Percentiles rank a stretch among this genome's conserved stretches.
Evolutionary conservation across 2,113 vertebrate genomes (phyloP).

Genomic region (Xiphophorus couchianus): DNA sequence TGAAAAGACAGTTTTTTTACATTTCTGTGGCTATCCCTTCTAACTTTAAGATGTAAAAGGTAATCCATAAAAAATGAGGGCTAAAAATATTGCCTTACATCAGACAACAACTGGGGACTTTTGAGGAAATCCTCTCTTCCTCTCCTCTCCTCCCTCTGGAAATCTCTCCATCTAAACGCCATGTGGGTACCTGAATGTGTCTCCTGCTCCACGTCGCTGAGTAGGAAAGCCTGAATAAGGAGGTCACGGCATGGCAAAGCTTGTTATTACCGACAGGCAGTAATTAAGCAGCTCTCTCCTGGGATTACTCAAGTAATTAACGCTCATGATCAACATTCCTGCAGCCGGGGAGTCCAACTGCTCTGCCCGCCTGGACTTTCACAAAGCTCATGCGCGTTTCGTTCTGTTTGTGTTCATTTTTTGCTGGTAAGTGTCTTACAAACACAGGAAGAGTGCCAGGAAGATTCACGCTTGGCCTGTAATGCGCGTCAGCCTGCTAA

Average conservation of each 20-base stretch:
- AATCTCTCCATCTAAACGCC: not conserved
- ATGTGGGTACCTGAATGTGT: not conserved
- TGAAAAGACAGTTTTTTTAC: no score
- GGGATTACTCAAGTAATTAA: constrained; percentile 46
- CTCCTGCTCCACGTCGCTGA: not conserved
- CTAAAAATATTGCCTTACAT: not conserved
- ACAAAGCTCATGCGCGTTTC: not conserved
- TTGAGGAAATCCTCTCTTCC: not conserved
- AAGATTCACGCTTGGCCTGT: not conserved
- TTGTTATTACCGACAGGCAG: constrained; percentile 45
- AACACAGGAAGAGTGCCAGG: not conserved
- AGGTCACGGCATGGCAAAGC: constrained; percentile 16
- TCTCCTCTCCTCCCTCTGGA: not conserved
- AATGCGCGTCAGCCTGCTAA: not conserved
- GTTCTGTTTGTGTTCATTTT: not conserved
- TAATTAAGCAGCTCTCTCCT: constrained; percentile 47
- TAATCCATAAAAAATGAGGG: not conserved
- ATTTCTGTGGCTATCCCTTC: no score
- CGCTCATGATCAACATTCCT: constrained; percentile 35
- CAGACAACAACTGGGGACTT: not conserved
- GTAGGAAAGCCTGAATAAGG: constrained; percentile 25
- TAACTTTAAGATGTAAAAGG: not conserved
- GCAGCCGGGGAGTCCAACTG: not conserved
- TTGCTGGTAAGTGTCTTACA: not conserved
- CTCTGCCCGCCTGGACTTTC: not conserved